A percentile compares a stretch with the other conserved stretches of the same genome.
These are phyloP conservation scores for Macrobrachium rosenbergii DNA, from an alignment of 1,140 invertebrate species.

Conservation along the genomic window DNA sequence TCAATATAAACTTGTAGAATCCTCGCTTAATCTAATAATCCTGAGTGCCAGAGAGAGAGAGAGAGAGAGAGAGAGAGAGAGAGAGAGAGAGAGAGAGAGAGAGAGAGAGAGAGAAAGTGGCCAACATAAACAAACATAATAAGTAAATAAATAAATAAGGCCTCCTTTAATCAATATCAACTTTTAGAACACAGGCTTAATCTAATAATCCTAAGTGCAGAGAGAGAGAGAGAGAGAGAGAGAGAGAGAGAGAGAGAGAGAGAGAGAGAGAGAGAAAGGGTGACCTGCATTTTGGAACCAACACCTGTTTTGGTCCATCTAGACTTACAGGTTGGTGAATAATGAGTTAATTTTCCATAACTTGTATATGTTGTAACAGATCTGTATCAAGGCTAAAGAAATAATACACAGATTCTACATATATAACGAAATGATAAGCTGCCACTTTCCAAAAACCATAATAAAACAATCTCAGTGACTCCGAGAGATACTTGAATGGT, in stretches of 20 bases:
- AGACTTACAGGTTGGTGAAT: too few species aligned
- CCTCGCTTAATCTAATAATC: not conserved
- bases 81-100: slow-evolving; percentile 31
- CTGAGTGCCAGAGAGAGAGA: not conserved
- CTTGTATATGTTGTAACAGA: too few species aligned
- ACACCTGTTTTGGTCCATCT: too few species aligned
- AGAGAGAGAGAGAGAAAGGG: slow-evolving; percentile 20
- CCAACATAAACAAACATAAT: not conserved
- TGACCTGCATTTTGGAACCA: not conserved
- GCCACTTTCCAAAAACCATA: too few species aligned
- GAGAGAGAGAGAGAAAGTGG: slow-evolving; percentile 1
- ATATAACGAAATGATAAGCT: too few species aligned
- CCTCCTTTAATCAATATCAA: not conserved
- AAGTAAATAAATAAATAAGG: not conserved
- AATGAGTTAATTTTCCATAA: too few species aligned
- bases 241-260: slow-evolving; percentile 34
- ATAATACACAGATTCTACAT: too few species aligned
- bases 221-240: slow-evolving; percentile 28
- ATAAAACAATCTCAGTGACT: too few species aligned
- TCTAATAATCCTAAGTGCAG: not conserved
- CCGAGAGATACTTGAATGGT: too few species aligned
- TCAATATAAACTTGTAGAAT: not conserved
- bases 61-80: slow-evolving; percentile 31
- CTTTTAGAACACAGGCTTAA: not conserved
- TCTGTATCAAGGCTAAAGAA: too few species aligned